Percentiles rank a stretch among this genome's conserved stretches.
Evolutionary conservation across 2,888 invertebrate species (phyloP).

Genomic region (Lepidocyrtinus sp.): DNA sequence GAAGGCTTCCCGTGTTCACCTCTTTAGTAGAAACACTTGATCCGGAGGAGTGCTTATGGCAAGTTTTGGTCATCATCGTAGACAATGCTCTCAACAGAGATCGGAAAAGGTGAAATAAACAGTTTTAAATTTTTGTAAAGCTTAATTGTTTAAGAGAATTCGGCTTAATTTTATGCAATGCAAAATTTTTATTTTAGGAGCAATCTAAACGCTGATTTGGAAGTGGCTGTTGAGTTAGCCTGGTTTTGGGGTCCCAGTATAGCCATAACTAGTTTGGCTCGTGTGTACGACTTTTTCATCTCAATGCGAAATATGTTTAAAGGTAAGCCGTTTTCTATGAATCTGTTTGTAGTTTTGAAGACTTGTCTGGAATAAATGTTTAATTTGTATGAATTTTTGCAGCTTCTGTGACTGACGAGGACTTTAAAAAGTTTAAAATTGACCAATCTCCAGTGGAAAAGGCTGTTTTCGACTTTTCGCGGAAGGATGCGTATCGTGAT

Average conservation of each 20-base stretch:
- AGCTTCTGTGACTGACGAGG: constrained; percentile 52
- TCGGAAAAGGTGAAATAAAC: constrained; percentile 63
- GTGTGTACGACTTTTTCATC: constrained; percentile 79
- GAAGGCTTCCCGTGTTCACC: constrained; percentile 84
- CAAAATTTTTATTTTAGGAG: constrained; percentile 54
- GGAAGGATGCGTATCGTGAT: constrained; percentile 65
- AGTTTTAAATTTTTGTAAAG: neutral
- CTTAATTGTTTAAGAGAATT: no score
- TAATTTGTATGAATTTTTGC: constrained; percentile 16
- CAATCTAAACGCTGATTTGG: constrained; percentile 68
- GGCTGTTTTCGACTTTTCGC: constrained; percentile 66
- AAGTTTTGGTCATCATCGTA: constrained; percentile 73
- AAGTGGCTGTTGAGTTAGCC: constrained; percentile 77
- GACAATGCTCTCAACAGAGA: constrained; percentile 72
- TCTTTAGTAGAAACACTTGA: constrained; percentile 81
- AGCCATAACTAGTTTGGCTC: constrained; percentile 79
- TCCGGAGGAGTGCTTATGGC: constrained; percentile 73
- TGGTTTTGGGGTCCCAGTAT: constrained; percentile 79
- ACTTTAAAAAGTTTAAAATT: constrained; percentile 50
- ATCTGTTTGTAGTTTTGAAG: constrained; percentile 2
- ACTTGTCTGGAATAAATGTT: constrained; percentile 14
- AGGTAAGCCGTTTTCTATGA: constrained; percentile 67
- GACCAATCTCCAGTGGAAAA: constrained; percentile 58
- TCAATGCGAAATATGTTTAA: constrained; percentile 78
- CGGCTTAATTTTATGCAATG: neutral